A percentile compares a stretch with the other conserved stretches of the same genome.
Conservation (phyloP, 1,140 invertebrate genomes). For the Diuraphis noxia region DNA sequence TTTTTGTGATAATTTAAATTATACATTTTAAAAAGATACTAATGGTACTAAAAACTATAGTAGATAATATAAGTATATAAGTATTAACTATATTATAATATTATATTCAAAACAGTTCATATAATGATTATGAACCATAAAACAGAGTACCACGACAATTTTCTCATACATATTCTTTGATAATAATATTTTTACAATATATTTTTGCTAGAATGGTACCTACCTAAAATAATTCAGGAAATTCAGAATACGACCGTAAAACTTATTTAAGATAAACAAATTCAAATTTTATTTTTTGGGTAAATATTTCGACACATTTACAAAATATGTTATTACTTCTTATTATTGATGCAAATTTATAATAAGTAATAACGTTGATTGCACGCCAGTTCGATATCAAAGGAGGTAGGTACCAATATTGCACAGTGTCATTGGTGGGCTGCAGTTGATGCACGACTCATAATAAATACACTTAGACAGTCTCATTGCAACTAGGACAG, state of each 20-base stretch:
- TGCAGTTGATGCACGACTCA: not conserved
- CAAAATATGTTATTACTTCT: not conserved
- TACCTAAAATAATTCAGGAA: not conserved
- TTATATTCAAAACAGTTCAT: not conserved
- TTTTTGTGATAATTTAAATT: not conserved
- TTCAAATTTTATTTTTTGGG: not conserved
- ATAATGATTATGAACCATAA: not conserved
- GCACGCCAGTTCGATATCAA: not conserved
- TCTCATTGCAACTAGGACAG: not conserved
- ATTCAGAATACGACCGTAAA: not conserved
- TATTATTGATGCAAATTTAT: too few relatives aligned
- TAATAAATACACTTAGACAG: not conserved
- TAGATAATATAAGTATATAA: too few relatives aligned
- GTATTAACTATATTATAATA: not conserved
- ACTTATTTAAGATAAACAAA: not conserved
- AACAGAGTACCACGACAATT: not conserved
- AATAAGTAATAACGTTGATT: not conserved
- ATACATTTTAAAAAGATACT: not conserved
- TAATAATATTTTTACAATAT: not conserved
- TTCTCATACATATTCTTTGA: not conserved
- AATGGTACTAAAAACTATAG: not conserved
- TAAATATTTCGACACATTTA: not conserved
- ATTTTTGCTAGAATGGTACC: not conserved
- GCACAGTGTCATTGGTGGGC: not conserved
- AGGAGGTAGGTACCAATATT: not conserved